Evolutionary conservation across 2,888 invertebrate genomes (phyloP), one percentile per base, ranked within the genome.

Genomic region (Temnothorax unifasciatus): DNA sequence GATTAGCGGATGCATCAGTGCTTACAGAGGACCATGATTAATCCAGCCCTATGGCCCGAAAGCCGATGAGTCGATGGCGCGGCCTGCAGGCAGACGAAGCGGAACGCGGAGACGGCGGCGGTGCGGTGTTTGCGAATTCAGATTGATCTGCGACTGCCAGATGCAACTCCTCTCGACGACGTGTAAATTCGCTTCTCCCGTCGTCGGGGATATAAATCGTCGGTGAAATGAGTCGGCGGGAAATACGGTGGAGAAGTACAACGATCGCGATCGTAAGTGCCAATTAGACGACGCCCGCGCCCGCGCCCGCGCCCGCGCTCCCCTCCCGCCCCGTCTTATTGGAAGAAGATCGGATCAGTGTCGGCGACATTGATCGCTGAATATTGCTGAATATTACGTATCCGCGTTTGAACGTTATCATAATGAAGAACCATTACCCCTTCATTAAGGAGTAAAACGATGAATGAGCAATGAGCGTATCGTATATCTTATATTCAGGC

Each of bases 1-100:
- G 85, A 87, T 89, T 88, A 88, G 86, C 87, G 73, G 87, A 87
- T 85, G 88, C 88, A 84, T 85, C 85, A 47, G 83, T 85, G 86
- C 85, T 87, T 87, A 85, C 83, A 82, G 88, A 87, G 77, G 81
- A 73, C 69, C 68, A 86, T 87, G 88, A 89, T 89, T 85, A 89
- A 89, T 89, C 82, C 85, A 73, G 77, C 64, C 66, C 74, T 79
- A 82, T 88, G 81, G 84, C 85, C 79, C 82, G 87, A 88, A 89
- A 89, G 87, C 88, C 85, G 86, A 87, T 85, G 88, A 89, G 82
- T 89, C 84, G 88, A n/a, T 77, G 69, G 76, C 77, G 52, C 77
- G 52, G 83, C 82, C 85, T 84, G 82, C 82, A 64, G 81, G 41
- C 77, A 69, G 81, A 21, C 66, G 66, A 81, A 57, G 76, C 63